These are phyloP conservation scores for Sycophila sp. DNA, from an alignment of 1,140 invertebrate genomes.

Conservation along the genomic window DNA sequence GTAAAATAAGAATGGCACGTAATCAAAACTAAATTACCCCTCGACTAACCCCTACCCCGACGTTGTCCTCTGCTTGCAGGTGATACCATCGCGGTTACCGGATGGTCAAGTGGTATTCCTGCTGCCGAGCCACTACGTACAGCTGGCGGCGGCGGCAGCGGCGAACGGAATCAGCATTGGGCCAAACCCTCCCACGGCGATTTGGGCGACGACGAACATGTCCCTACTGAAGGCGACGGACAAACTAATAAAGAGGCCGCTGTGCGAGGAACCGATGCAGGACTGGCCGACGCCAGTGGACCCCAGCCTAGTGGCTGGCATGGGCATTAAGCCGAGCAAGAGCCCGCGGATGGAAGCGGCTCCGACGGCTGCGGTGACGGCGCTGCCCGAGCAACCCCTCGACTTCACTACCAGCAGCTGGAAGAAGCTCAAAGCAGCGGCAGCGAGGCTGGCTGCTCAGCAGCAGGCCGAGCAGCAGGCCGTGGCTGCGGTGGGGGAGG, in stretches of 20 bases:
- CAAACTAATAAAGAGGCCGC: conserved; percentile 60
- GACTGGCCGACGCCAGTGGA: conserved; percentile 47
- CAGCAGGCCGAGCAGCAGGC: conserved; percentile 42
- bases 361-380: too few species aligned
- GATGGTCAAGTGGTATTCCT: conserved; percentile 70
- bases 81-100: conserved; percentile 67
- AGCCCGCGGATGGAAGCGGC: conserved; percentile 54
- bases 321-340: conserved; percentile 49
- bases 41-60: too few species aligned
- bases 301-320: too few species aligned
- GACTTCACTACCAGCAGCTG: conserved; percentile 61
- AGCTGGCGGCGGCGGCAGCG: conserved; percentile 64
- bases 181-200: conserved; percentile 62
- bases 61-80: conserved; percentile 46
- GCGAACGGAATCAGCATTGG: conserved; percentile 64
- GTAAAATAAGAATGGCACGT: too few species aligned
- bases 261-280: conserved; percentile 48
- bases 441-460: conserved; percentile 35
- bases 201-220: conserved; percentile 65
- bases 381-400: conserved; percentile 61
- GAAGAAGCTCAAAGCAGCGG: conserved; percentile 49
- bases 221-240: conserved; percentile 62
- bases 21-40: too few species aligned
- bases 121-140: conserved; percentile 68
- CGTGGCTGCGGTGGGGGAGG: not conserved